These are phyloP conservation scores for Meriones unguiculatus DNA, from an alignment of 2,113 vertebrate species.

Conservation along the genomic window DNA sequence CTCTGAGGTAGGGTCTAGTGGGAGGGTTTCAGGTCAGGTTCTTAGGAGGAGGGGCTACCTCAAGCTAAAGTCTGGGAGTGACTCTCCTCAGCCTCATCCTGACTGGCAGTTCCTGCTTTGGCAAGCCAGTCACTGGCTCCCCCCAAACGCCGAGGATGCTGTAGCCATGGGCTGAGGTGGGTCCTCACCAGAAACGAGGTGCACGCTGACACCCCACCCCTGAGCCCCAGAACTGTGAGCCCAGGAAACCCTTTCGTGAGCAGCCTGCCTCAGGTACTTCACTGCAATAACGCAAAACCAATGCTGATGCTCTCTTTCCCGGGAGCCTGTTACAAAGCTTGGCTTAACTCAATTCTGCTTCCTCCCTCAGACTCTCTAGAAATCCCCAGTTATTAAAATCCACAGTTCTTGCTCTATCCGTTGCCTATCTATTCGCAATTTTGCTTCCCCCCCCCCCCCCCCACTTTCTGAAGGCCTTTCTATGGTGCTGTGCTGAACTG, in stretches of 20 bases:
- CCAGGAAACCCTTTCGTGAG: not conserved
- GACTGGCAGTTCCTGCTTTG: not conserved
- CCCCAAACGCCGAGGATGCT: not conserved
- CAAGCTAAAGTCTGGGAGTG: not conserved
- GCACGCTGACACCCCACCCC: not conserved
- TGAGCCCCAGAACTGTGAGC: not conserved
- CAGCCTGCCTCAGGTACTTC: not conserved
- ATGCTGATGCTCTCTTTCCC: not conserved
- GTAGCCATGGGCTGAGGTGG: too few species aligned
- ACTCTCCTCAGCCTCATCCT: not conserved
- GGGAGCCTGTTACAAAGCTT: not conserved
- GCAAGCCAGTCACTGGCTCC: not conserved
- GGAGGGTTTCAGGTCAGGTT: not conserved
- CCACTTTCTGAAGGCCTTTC: not conserved
- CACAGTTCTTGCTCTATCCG: not conserved
- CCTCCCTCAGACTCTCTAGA: not conserved
- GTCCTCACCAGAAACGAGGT: not conserved
- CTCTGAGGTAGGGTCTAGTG: not conserved
- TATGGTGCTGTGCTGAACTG: not conserved
- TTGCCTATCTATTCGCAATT: not conserved
- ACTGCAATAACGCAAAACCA: not conserved
- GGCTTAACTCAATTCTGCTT: not conserved
- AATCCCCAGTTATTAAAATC: slow-evolving; percentile 15
- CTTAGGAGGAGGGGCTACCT: not conserved
- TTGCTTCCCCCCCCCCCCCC: too few species aligned